phyloP scores from a whole-genome alignment of 2,797 vertebrate genomes.

The Phataginus tricuspis region DNA sequence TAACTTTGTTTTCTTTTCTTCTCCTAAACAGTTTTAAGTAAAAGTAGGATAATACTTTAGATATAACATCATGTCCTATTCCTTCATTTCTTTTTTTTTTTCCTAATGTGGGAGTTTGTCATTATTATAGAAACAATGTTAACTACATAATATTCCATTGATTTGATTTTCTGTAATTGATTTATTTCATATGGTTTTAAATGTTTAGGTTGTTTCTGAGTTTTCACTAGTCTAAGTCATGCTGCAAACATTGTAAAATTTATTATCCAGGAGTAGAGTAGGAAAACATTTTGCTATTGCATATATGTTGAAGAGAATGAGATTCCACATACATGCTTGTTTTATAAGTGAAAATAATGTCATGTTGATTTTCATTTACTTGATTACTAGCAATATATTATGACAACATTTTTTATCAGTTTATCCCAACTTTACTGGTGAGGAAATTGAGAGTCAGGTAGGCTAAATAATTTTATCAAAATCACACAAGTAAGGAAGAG shows the following conservation, averaged over 20 bases:
- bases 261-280: background rate
- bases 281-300: background rate
- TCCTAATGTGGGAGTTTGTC: background rate
- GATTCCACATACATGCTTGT: background rate
- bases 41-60: background rate
- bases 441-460: background rate
- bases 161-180: background rate
- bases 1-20: conserved; percentile 46
- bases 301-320: background rate
- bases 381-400: background rate
- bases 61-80: background rate
- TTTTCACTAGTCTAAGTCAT: background rate
- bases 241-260: background rate
- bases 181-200: background rate
- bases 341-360: background rate
- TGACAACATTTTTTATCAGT: background rate
- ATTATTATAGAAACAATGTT: background rate
- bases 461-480: background rate
- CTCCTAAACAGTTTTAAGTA: background rate
- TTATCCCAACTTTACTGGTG: background rate
- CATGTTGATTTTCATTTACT: background rate
- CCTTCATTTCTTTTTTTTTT: background rate
- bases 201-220: background rate
- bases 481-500: background rate
- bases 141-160: background rate